These are phyloP conservation scores for Protobothrops flavoviridis DNA, from an alignment of 2,113 vertebrate genomes.

Conservation along the genomic window DNA sequence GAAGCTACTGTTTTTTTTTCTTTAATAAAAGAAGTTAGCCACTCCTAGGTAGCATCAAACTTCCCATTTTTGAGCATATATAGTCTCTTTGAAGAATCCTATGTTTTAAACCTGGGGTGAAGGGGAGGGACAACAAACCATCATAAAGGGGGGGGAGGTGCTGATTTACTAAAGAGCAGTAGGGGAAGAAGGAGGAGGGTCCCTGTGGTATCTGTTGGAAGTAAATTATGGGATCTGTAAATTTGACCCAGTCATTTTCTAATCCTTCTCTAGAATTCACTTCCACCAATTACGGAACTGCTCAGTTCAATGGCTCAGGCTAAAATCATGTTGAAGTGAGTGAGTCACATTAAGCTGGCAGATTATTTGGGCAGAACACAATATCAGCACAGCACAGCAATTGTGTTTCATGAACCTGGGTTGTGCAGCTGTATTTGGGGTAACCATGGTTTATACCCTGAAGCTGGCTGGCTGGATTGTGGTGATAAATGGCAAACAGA, in stretches of 20 bases:
- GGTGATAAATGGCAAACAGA: not conserved
- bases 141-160: not conserved
- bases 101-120: not conserved
- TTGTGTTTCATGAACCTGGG: not conserved
- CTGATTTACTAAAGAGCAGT: not conserved
- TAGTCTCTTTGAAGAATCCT: not conserved
- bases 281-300: not conserved
- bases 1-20: not conserved
- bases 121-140: not conserved
- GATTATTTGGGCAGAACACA: not conserved
- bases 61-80: not conserved
- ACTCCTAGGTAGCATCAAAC: not conserved
- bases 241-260: not conserved
- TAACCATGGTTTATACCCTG: not conserved
- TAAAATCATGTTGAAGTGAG: not conserved
- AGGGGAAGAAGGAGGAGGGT: not conserved
- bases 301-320: not conserved
- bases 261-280: not conserved
- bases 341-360: not conserved
- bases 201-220: too few relatives aligned
- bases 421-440: not conserved
- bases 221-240: not conserved
- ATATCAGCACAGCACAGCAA: not conserved
- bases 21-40: too few relatives aligned
- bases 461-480: not conserved